A percentile compares a stretch with the other conserved stretches of the same genome.
These are phyloP conservation scores for Echinops telfairi DNA, from an alignment of 2,113 vertebrate genomes.

Conservation along the genomic window DNA sequence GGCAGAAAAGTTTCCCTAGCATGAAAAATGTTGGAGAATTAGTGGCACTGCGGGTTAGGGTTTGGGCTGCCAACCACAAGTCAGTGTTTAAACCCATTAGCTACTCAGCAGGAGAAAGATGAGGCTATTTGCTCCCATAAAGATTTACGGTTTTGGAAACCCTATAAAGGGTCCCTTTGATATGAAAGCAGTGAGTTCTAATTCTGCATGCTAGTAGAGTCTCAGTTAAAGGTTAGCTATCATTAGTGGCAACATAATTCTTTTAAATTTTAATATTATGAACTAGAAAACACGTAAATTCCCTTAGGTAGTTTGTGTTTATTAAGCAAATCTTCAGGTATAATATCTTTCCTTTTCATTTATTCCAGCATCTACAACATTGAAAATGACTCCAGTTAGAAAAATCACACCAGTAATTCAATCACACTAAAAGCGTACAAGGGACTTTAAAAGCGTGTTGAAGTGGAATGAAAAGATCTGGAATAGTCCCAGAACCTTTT, in stretches of 20 bases:
- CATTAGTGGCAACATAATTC: background rate
- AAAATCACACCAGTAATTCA: constrained; percentile 40
- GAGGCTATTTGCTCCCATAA: too few relatives aligned
- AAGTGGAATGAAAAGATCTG: too few relatives aligned
- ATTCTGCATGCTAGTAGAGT: background rate
- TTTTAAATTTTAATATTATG: background rate
- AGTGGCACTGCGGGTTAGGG: background rate
- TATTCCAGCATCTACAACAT: background rate
- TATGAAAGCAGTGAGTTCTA: background rate
- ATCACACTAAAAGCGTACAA: background rate
- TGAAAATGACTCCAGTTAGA: background rate
- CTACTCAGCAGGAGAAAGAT: too few relatives aligned
- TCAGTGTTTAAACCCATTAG: too few relatives aligned
- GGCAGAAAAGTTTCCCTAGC: constrained; percentile 11
- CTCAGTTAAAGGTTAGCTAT: constrained; percentile 20
- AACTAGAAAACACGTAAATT: background rate
- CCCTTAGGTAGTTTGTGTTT: background rate
- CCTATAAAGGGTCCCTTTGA: background rate
- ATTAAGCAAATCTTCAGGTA: background rate
- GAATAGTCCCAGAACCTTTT: too few relatives aligned
- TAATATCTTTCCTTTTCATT: constrained; percentile 37
- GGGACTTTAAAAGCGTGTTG: too few relatives aligned
- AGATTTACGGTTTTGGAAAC: too few relatives aligned
- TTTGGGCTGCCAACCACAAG: too few relatives aligned
- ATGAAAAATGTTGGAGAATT: background rate